Base-by-base conservation (phyloP, 2,797 vertebrate species). In the Anguilla pacifica region DNA sequence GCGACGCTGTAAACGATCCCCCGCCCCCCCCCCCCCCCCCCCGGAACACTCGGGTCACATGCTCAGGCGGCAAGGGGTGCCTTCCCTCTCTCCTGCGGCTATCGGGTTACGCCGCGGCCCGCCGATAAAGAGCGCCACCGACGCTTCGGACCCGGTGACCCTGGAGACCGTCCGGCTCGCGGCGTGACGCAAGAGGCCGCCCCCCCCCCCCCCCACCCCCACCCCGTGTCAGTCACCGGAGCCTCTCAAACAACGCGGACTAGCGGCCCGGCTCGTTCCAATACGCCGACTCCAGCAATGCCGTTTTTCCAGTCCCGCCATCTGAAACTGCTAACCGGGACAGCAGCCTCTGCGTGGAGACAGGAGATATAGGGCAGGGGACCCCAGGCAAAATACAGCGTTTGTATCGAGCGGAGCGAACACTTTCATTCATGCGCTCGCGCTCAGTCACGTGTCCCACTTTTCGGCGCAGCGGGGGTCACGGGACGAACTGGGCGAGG, bases 91-190 rank as follows among this genome's bases (percentile, higher is more conserved):
- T 84, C 82, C 64, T 84, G 74, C 81, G 39, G 85, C 55, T 49
- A 86, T 89, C 67, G 10, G 67, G 81, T 89, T 86, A 84, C 85
- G 72, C 39, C 19, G 17, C 17, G 74, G 6, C 46, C 55, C 22
- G 31, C 25, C 13, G 61, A 88, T 43, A 28, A 67, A 64, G 39
- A 82, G 25, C 61, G 83, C 39, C 25, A 51, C 46, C 19, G 79
- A 31, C 86, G n/a, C 74, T 6, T 79, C 28, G n/a, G 22, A 39
- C 46, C 64, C 31, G 28, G 77, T 86, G n/a, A 70, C 79, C 79
- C 77, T 49, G 77, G 64, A 53, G 70, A 74, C 70, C 28, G 9
- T 28, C 6, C 39, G 39, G 39, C 39, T 39, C 15, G n/a, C 17
- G 13, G n/a, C 2, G 28, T 84, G 83, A 84, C 83, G 83, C 83